Evolutionary conservation across 2,888 invertebrate species (phyloP), one percentile per base, ranked within the genome.

Genomic region (Drosophila dives): DNA sequence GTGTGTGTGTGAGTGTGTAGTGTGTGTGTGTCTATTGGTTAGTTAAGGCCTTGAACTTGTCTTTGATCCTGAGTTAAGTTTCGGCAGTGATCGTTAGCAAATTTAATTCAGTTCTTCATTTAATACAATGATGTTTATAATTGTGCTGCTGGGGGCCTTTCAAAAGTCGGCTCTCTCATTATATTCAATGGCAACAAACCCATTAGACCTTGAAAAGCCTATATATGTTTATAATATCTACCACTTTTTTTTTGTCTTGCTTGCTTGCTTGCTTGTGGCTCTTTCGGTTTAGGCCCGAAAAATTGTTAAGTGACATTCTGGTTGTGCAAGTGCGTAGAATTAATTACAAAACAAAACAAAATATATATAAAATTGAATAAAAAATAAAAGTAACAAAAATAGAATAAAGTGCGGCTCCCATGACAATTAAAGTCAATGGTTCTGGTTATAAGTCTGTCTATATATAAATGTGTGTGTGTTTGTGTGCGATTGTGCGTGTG

Each of bases 141-240:
- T 80, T 88, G 75, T 71, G 54, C 49, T 80, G 29, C 72, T 17
- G 8, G 38, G n/a, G 36, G 36, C 62, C 70, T 77, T 55, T 55
- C 60, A 64, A 49, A 49, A 38, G 67, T 8, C 45, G 8, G 45
- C 45, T 45, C 90, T 87, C 90, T 87, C 90, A 85, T 89, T 83
- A 86, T 81, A 64, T 72, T 64, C 78, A 68, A 85, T 77, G 71
- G 59, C 88, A 90, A 90, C 75, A 89, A 88, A 90, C 88, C 79
- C 88, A 79, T 90, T 90, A 88, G 91, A 90, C 87, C 87, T 88
- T 88, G 91, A 90, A 90, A 75, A 76, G 67, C 26, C 11, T 58
- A 61, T 32, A 45, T 20, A 48, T 11, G 33, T 54, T 40, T 49
- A 17, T 40, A 50, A 8, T n/a, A 45, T 45, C 20, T 53, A 3